A percentile compares a stretch with the other conserved stretches of the same genome.
These are phyloP conservation scores for Conistra vaccinii DNA, from an alignment of 2,888 invertebrate species.

Conservation along the genomic window DNA sequence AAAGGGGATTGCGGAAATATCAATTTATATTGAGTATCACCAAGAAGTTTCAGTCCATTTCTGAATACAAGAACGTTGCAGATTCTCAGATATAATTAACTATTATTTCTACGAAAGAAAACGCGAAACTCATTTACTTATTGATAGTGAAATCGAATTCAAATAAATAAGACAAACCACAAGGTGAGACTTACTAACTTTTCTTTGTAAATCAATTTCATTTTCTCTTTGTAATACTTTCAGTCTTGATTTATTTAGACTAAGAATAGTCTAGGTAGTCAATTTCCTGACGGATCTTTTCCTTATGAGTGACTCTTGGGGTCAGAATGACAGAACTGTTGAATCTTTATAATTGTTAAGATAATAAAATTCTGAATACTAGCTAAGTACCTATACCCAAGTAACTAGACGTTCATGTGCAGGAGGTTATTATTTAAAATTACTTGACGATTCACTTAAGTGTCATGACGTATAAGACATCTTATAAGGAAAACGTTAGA, in stretches of 20 bases:
- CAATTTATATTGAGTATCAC: not conserved
- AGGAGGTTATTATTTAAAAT: not conserved
- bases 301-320: not conserved
- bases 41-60: not conserved
- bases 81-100: not conserved
- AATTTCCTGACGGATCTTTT: not conserved
- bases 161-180: constrained; percentile 50
- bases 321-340: not conserved
- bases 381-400: not conserved
- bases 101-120: constrained; percentile 1
- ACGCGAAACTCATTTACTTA: constrained; percentile 1
- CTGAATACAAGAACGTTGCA: not conserved
- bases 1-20: not conserved
- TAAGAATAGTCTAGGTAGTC: not conserved
- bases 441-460: not conserved
- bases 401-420: too few species aligned
- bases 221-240: constrained; percentile 45
- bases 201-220: constrained; percentile 25
- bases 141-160: constrained; percentile 44
- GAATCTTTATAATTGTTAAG: not conserved
- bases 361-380: not conserved
- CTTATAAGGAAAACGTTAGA: constrained; percentile 17
- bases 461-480: not conserved
- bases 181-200: constrained; percentile 16
- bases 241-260: constrained; percentile 14